These are phyloP conservation scores for Tachuris rubrigastra DNA, from an alignment of 2,113 vertebrate genomes.

Conservation along the genomic window DNA sequence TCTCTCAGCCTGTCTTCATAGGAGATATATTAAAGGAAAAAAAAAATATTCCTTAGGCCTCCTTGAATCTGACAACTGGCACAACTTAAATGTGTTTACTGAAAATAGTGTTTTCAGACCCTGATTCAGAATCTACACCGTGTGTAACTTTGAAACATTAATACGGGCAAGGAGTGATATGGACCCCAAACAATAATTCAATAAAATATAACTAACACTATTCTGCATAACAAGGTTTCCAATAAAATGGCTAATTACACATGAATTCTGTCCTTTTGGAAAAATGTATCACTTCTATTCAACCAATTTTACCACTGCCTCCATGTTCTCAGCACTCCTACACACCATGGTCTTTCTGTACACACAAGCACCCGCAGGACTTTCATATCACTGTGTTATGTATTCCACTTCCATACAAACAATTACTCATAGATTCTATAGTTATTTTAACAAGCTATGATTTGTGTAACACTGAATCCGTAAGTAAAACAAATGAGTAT, in stretches of 20 bases:
- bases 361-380: neutral
- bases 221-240: neutral
- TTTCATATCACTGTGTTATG: neutral
- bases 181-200: neutral
- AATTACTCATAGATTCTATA: conserved; percentile 49
- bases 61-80: neutral
- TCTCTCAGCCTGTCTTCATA: neutral
- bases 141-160: neutral
- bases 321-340: neutral
- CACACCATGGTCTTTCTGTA: neutral
- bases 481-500: conserved; percentile 29
- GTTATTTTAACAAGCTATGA: conserved; percentile 44
- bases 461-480: conserved; percentile 1
- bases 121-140: neutral
- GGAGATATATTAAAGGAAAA: neutral
- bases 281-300: neutral
- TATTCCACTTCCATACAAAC: conserved; percentile 21
- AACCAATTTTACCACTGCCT: neutral
- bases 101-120: neutral
- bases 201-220: neutral
- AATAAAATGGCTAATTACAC: neutral
- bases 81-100: neutral
- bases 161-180: neutral
- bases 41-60: neutral
- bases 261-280: neutral